Evolutionary conservation across 2,797 vertebrate species (phyloP), one percentile per base, ranked within the genome.

Genomic region (Falco concolor): DNA sequence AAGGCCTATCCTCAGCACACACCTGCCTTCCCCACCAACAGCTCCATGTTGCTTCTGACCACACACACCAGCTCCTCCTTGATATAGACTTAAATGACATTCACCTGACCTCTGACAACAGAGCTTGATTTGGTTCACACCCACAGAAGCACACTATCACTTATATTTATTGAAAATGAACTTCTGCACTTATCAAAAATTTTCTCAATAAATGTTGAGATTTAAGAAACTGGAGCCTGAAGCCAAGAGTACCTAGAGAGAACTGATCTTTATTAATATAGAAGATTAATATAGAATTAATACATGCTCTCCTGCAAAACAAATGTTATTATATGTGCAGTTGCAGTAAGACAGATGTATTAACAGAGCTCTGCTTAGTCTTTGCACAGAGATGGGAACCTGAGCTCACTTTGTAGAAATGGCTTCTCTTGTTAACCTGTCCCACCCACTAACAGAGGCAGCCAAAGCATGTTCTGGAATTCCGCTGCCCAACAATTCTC

Each of bases 401-500:
- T 27, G 25, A 87, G 38, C 30, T 61, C 52, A 38, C 21, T 18
- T n/a, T 27, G 18, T 42, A 27, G 25, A 65, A 79, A 56, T 5
- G 24, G 27, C 32, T 67, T 44, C 53, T 76, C 59, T 14, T 15
- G n/a, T 49, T 52, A 45, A 45, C 30, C 73, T 69, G 49, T 12
- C n/a, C 36, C n/a, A 30, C 24, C 16, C 40, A 15, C 25, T 6
- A 24, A 40, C 28, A 38, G 6, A 8, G n/a, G 40, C 42, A 65
- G 49, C 47, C 59, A 42, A 63, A 57, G 53, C 23, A 27, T 3
- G 1, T 21, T 30, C 53, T 25, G 72, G 30, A 64, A 13, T n/a
- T 24, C 21, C 1, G 0, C n/a, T 18, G 5, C 5, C 34, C 20
- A 1, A 27, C 61, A 28, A 30, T n/a, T 20, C 27, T 20, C 53